These are phyloP conservation scores for Tetragonula carbonaria DNA, from an alignment of 2,888 invertebrate species.

Conservation along the genomic window DNA sequence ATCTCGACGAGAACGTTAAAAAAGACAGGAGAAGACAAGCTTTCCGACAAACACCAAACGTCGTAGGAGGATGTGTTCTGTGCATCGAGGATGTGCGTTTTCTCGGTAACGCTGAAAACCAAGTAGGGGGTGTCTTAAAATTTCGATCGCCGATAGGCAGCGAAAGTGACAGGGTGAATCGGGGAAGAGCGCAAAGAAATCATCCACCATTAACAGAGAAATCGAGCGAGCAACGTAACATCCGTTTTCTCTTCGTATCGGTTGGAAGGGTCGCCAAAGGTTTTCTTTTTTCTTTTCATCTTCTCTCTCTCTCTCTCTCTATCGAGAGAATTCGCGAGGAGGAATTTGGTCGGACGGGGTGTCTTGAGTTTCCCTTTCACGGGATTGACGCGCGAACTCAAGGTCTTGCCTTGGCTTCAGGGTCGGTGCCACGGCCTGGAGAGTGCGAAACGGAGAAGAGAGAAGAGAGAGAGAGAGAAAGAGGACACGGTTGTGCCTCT, in stretches of 20 bases:
- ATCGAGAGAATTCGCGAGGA: slow-evolving; percentile 37
- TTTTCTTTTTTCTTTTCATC: neutral
- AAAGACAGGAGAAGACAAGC: too few relatives aligned
- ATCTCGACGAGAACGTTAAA: too few relatives aligned
- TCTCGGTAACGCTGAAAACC: too few relatives aligned
- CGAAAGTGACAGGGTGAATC: neutral
- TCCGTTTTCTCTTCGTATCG: neutral
- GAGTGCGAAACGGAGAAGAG: slow-evolving; percentile 25
- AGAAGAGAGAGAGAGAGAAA: slow-evolving; percentile 14
- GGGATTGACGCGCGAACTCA: slow-evolving; percentile 66
- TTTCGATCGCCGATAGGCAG: too few relatives aligned
- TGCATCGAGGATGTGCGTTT: too few relatives aligned
- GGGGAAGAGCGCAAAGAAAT: neutral
- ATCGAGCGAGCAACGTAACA: neutral
- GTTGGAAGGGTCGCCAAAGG: slow-evolving; percentile 15
- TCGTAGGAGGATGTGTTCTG: too few relatives aligned
- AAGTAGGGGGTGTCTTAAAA: too few relatives aligned
- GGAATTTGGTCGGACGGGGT: slow-evolving; percentile 59
- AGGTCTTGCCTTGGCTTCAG: slow-evolving; percentile 74
- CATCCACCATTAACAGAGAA: neutral
- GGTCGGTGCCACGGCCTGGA: slow-evolving; percentile 69
- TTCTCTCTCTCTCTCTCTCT: neutral
- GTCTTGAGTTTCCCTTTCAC: slow-evolving; percentile 72
- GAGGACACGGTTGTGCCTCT: slow-evolving; percentile 13
- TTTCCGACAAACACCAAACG: too few relatives aligned